These are phyloP conservation scores for Electrophaes corylata DNA, from an alignment of 2,888 invertebrate species.

Conservation along the genomic window DNA sequence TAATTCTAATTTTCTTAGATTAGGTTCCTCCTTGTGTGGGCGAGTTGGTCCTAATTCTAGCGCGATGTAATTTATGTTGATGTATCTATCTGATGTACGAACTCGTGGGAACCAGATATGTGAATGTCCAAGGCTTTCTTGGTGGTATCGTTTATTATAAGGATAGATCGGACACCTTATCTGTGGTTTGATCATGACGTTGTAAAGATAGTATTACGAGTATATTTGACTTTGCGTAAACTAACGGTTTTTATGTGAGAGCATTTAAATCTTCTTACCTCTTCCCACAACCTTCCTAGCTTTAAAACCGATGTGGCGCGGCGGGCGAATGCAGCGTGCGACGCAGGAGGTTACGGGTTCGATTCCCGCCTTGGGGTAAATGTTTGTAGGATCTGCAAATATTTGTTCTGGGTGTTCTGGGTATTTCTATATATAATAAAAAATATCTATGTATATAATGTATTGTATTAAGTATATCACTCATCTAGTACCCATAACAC, in stretches of 20 bases:
- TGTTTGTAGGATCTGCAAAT: too few relatives aligned
- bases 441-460: too few relatives aligned
- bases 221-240: neutral
- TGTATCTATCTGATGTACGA: conserved; percentile 22
- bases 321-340: too few relatives aligned
- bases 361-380: too few relatives aligned
- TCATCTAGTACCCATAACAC: too few relatives aligned
- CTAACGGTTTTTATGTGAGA: neutral
- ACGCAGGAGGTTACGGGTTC: too few relatives aligned
- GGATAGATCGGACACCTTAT: conserved; percentile 13
- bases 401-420: too few relatives aligned
- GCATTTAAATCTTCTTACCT: neutral
- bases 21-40: conserved; percentile 19
- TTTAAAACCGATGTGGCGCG: too few relatives aligned
- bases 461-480: too few relatives aligned
- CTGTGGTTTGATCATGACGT: neutral
- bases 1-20: neutral
- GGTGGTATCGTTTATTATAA: conserved; percentile 23
- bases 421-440: too few relatives aligned
- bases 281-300: too few relatives aligned
- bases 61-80: conserved; percentile 29
- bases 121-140: conserved; percentile 21
- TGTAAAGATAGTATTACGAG: neutral
- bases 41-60: conserved; percentile 17
- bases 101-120: conserved; percentile 29